Conservation (phyloP, 2,113 vertebrate genomes). For the Hemibagrus wyckioides region DNA sequence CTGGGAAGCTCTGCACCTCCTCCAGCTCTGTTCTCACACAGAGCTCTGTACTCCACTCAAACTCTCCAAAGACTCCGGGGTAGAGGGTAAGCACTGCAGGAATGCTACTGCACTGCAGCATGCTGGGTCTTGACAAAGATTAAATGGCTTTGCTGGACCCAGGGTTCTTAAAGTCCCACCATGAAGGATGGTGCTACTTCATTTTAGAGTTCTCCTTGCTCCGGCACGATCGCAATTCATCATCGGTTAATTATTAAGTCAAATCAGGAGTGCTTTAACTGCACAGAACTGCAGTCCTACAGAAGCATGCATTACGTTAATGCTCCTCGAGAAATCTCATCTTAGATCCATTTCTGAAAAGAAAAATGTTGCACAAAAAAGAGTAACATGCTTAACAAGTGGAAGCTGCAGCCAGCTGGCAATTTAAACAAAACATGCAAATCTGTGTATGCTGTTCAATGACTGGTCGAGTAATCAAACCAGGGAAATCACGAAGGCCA, state of each 20-base stretch:
- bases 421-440: constrained; percentile 8
- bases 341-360: not conserved
- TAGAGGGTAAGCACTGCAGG: constrained; percentile 24
- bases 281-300: not conserved
- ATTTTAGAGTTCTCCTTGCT: constrained; percentile 6
- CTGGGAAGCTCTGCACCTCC: constrained; percentile 2
- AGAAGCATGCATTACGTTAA: too few relatives aligned
- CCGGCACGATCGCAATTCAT: not conserved
- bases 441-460: constrained; percentile 12
- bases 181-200: constrained; percentile 9
- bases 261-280: constrained; percentile 1
- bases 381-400: constrained; percentile 3
- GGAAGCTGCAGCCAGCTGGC: not conserved
- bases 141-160: constrained; percentile 26
- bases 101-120: not conserved
- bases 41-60: not conserved
- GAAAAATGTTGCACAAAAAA: not conserved
- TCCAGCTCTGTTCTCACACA: constrained; percentile 3
- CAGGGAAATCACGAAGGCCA: not conserved
- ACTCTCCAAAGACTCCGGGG: constrained; percentile 30
- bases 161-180: not conserved
- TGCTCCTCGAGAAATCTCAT: too few relatives aligned
- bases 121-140: constrained; percentile 12
- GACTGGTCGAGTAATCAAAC: constrained; percentile 28
- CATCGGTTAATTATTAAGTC: constrained; percentile 19